Evolutionary conservation across 2,888 invertebrate species (phyloP), one percentile per base, ranked within the genome.

Genomic region (Alitta virens): DNA sequence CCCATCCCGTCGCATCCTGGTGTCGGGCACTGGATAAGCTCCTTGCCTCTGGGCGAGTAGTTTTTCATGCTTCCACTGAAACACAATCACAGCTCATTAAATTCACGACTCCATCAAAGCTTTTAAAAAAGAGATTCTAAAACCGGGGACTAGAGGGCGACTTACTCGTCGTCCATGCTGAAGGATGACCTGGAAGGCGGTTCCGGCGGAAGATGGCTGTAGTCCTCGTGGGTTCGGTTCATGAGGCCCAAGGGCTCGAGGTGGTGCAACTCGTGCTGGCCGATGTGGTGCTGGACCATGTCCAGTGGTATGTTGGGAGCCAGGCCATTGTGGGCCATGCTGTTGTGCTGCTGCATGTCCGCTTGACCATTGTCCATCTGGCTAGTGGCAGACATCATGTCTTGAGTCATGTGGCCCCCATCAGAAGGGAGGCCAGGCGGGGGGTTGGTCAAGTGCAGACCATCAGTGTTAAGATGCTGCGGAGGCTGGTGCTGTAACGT

Each of bases 1-100:
- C 97, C 97, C 53, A 94, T 94, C 52, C 97, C 97, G 82, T 97
- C 96, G 83, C 96, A 97, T 53, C 95, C 95, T 0, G 94, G 94
- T 0, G 94, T 95, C 9, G 95, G 95, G 81, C 95, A 96, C 85
- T 94, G 89, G 83, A 90, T 86, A 16, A 74, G 69, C 49, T 76
- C 76, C 53, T 69, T 60, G 21, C 61, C 59, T 21, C 51, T 27
- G 9, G 59, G 59, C 12, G 59, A 59, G 50, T 50, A 16, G 5
- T 50, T 33, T 38, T 59, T 57, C 14, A 33, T 21, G 33, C 57
- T 49, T 2, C 57, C 33, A 12, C 33, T 33, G 33, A 33, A 33
- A 33, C 12, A 5, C 5, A 7, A 33, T 33, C 33, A n/a, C n/a
- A n/a, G 33, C 33, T 33, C 33, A 33, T 33, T 33, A 33, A 33